Percentiles rank a stretch among this genome's conserved stretches.
Evolutionary conservation across 2,888 invertebrate species (phyloP).

Genomic region (Cataglyphis rosenhaueri): DNA sequence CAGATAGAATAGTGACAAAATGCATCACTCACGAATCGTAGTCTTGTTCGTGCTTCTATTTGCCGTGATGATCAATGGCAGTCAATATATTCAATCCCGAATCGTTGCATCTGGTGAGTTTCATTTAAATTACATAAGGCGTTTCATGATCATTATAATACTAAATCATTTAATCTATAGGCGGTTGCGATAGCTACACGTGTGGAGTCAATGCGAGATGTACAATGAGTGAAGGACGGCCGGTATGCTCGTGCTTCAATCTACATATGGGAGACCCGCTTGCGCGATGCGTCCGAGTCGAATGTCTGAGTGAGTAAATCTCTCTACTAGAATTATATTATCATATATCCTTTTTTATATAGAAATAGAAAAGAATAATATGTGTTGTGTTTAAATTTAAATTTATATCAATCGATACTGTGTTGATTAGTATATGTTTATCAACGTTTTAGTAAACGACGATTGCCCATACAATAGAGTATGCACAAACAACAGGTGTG

Average conservation of each 20-base stretch:
- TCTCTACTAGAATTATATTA: neutral
- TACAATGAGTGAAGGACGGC: constrained; percentile 88
- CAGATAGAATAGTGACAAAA: constrained; percentile 44
- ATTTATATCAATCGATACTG: constrained; percentile 50
- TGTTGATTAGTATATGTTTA: constrained; percentile 45
- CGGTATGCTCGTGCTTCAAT: constrained; percentile 93
- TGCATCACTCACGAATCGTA: constrained; percentile 71
- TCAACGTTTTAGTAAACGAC: constrained; percentile 87
- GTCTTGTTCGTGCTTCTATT: constrained; percentile 74
- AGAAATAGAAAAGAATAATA: neutral
- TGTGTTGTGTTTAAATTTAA: neutral
- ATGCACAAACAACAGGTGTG: constrained; percentile 92
- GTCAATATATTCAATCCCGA: constrained; percentile 66
- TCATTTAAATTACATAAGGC: constrained; percentile 16
- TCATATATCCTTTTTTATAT: neutral
- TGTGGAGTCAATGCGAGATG: constrained; percentile 85
- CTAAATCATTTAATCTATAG: constrained; percentile 55
- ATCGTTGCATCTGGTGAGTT: constrained; percentile 75
- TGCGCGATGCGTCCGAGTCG: constrained; percentile 90
- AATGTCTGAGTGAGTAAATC: constrained; percentile 89
- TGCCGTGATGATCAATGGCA: constrained; percentile 62
- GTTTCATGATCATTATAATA: neutral
- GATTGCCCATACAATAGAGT: constrained; percentile 91
- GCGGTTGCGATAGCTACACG: constrained; percentile 81
- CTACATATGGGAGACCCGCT: constrained; percentile 94